Evolutionary conservation across 2,113 vertebrate genomes (phyloP).

Genomic region (Cynoglossus semilaevis): DNA sequence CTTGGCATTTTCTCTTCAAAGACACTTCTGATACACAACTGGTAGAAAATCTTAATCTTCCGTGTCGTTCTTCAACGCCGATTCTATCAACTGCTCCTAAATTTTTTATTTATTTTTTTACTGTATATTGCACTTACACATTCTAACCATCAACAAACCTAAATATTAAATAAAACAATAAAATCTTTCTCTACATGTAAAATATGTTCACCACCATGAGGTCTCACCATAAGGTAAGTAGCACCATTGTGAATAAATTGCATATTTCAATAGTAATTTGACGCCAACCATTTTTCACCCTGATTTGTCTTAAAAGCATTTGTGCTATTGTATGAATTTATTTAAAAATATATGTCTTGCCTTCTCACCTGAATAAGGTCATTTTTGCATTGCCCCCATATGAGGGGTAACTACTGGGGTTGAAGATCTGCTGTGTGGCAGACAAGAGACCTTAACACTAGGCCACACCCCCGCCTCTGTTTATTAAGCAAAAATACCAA

Average conservation of each 20-base stretch:
- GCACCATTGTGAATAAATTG: conserved; percentile 46
- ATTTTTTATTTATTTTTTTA: conserved; percentile 9
- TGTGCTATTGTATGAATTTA: background rate
- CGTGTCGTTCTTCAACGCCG: no score
- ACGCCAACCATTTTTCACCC: background rate
- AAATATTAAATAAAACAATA: background rate
- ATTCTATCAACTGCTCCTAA: background rate
- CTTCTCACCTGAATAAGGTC: no score
- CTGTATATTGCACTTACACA: conserved; percentile 1
- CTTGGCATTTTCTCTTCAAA: no score
- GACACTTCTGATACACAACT: no score
- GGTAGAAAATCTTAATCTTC: no score
- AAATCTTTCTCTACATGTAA: background rate
- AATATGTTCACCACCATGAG: background rate
- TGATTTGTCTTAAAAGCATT: conserved; percentile 30
- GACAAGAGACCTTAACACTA: no score
- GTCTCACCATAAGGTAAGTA: conserved; percentile 46
- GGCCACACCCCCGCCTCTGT: no score
- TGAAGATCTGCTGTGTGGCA: no score
- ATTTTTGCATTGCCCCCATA: no score
- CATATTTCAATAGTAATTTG: conserved; percentile 10
- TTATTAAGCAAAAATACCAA: no score
- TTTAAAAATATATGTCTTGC: no score
- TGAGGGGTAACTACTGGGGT: no score
- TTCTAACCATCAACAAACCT: conserved; percentile 4